Base-by-base conservation (phyloP, 64 coral and sea anemone species). In the Dendrophyllia cribrosa region DNA sequence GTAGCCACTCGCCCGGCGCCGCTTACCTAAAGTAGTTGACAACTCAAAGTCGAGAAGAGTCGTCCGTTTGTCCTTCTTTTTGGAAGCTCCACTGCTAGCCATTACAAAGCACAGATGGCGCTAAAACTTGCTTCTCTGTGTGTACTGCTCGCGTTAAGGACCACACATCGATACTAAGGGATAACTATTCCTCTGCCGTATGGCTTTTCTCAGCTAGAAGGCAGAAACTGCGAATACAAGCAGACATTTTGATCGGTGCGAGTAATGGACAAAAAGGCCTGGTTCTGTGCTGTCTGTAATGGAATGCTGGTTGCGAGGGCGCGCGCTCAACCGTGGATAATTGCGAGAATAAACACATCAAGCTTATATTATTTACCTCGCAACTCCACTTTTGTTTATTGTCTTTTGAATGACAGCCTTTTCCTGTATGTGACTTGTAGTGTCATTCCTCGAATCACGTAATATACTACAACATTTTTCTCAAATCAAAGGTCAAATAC, bases 21-120 rank as follows among this genome's bases (percentile, higher is more conserved):
- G 44, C 91, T 94, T 88, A 97, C 95, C 95, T 69, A 97, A 83
- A 16, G 95, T 97, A 62, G 87, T 92, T 65, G 95, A 94, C 86
- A 97, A 66, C 65, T 97, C 95, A 60, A 97, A 97, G 72, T 97
- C 95, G 53, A 91, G 65, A n/a, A 97, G 92, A 81, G 73, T 97
- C 23, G 95, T 97, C 45, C 89, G 89, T 9, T 90, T 89, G 89
- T 97, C 95, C 49, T 97, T 94, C 84, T 97, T 97, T 70, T 92
- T 93, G 13, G 91, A 93, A 24, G 88, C 88, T 25, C n/a, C 69
- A 66, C 75, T 92, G 69, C 86, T 86, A 6, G 95, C 95, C 80
- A 84, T 84, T 10, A 83, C 45, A 21, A 43, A 50, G 19, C 15
- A 49, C 61, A 51, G 50, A 68, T 17, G 80, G 24, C 61, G 80